These are phyloP conservation scores for Leptodactylus fuscus DNA, from an alignment of 2,113 vertebrate species.

Conservation along the genomic window DNA sequence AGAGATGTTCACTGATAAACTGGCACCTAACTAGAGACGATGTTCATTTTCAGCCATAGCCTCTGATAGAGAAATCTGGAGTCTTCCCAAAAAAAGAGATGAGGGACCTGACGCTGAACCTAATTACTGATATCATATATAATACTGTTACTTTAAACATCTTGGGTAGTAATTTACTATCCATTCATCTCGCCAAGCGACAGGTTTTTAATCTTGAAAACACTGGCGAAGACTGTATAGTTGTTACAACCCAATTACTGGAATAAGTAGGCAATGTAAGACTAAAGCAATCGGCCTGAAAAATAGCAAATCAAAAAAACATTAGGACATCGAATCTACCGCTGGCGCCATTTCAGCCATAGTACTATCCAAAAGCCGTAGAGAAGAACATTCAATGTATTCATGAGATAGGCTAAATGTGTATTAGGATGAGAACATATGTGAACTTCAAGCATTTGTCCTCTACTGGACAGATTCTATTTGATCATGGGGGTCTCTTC, in stretches of 20 bases:
- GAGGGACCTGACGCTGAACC: not conserved
- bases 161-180: constrained; percentile 32
- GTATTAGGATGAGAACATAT: not conserved
- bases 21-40: not conserved
- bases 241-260: constrained; percentile 52
- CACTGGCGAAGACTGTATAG: not conserved
- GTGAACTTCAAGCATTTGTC: not conserved
- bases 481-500: not conserved
- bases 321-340: not conserved
- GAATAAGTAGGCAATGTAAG: constrained; percentile 32
- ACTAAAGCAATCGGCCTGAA: constrained; percentile 29
- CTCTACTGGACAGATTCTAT: not conserved
- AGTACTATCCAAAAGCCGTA: not conserved
- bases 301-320: constrained; percentile 52
- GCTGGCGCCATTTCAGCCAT: not conserved
- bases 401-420: too few relatives aligned
- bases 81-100: constrained; percentile 27
- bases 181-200: constrained; percentile 26
- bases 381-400: not conserved
- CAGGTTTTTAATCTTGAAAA: constrained; percentile 52
- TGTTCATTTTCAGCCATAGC: not conserved
- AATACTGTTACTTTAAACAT: constrained; percentile 35
- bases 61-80: constrained; percentile 9
- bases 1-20: not conserved
- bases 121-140: constrained; percentile 44